phyloP scores from a whole-genome alignment of 2,888 invertebrate genomes.

The Rotaria sp. region DNA sequence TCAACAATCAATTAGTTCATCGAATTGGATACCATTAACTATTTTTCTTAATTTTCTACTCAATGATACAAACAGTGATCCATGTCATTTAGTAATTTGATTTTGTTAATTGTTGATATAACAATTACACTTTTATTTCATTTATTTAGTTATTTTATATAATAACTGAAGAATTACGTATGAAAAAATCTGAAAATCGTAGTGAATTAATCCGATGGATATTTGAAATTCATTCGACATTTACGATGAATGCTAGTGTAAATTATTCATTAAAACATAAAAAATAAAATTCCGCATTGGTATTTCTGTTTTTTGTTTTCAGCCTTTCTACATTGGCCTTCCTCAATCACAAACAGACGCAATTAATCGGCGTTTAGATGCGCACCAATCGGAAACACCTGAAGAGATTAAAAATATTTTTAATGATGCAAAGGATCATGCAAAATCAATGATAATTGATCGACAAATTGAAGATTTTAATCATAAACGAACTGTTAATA shows the following conservation, averaged over 20 bases:
- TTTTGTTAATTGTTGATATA: no score
- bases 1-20: background rate
- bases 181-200: background rate
- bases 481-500: background rate
- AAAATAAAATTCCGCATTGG: background rate
- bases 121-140: background rate
- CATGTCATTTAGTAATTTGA: background rate
- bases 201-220: slow-evolving; percentile 10
- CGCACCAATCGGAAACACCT: background rate
- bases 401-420: background rate
- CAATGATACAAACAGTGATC: background rate
- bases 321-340: slow-evolving; percentile 1
- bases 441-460: background rate
- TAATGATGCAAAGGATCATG: slow-evolving; percentile 19
- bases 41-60: slow-evolving; percentile 17
- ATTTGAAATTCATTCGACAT: slow-evolving; percentile 27
- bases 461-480: background rate
- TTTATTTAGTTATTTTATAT: slow-evolving; percentile 11
- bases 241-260: slow-evolving; percentile 25
- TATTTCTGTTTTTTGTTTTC: no score
- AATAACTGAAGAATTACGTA: background rate
- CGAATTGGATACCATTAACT: background rate
- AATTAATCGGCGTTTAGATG: background rate
- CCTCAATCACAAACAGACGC: background rate
- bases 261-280: background rate